Base-by-base conservation (phyloP, 2,888 invertebrate genomes). In the Desoria tigrina region DNA sequence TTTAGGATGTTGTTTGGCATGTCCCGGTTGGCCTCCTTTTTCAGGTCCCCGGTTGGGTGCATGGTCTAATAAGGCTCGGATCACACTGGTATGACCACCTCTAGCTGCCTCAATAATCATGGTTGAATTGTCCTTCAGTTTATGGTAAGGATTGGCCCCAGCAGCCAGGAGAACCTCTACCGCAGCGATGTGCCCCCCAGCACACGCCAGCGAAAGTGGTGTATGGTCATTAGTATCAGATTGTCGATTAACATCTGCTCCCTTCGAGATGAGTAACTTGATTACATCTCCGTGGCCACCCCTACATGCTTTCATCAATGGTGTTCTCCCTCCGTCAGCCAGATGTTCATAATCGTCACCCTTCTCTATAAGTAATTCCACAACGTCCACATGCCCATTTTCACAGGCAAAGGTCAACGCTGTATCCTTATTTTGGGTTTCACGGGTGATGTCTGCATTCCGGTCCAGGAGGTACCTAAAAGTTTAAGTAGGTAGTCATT, bases 51-150 rank as follows among this genome's bases (percentile, higher is more conserved):
- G 2, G 14, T 49, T 59, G 9, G 27, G 21, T 27, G 37, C 94
- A 83, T 91, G 97, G 82, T 98, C 97, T 74, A 99, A 86, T 74
- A 99, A 83, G 77, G 97, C 84, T 81, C 94, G 93, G 68, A 98
- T 97, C 65, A 99, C 95, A 74, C 88, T 88, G 24, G 95, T 94
- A 82, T 98, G 97, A 0, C 98, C 98, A 57, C 97, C 96, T 82
- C 96, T 96, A 55, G 98, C 92, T 58, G 97, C 98, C 82, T 99
- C 98, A 77, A 99, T 97, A 76, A 99, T 85, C 90, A 97, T 98
- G 61, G 96, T 97, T 68, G 95, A 94, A 81, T 96, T 96, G 83
- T 99, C 98, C 86, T 97, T 96, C 58, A 99, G 86, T 83, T 94
- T 95, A 83, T 96, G 93, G 81, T 92, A 92, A 57, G 95, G 94